A percentile compares a stretch with the other conserved stretches of the same genome.
Conservation (phyloP, 2,113 vertebrate genomes). For the Pachypanchax playfairii region DNA sequence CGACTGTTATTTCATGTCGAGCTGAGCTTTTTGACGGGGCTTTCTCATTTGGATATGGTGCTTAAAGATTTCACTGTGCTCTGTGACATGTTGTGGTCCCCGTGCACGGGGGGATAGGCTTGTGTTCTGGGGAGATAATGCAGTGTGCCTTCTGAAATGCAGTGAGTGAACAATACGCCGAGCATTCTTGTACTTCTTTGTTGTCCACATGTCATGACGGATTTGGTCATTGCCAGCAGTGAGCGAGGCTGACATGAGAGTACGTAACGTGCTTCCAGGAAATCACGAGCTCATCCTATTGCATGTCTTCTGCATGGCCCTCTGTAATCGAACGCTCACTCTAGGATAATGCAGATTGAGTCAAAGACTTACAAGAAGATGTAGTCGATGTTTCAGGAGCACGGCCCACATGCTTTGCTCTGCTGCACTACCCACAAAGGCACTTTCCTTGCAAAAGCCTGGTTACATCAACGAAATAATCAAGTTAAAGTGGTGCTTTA, state of each 20-base stretch:
- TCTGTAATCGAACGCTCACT: conserved; percentile 52
- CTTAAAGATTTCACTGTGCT: conserved; percentile 74
- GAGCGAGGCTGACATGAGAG: conserved; percentile 72
- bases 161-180: conserved; percentile 38
- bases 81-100: conserved; percentile 72
- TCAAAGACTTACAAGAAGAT: no score
- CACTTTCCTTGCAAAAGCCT: no score
- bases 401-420: no score
- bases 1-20: conserved; percentile 60
- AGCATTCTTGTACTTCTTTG: conserved; percentile 72
- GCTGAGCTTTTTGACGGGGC: conserved; percentile 56
- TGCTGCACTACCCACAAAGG: no score
- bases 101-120: conserved; percentile 53
- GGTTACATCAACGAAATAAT: no score
- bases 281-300: conserved; percentile 70
- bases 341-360: conserved; percentile 55
- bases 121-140: conserved; percentile 72
- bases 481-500: conserved; percentile 49
- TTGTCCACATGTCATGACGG: conserved; percentile 77
- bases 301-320: conserved; percentile 58
- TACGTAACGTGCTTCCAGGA: conserved; percentile 70
- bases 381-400: no score
- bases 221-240: conserved; percentile 72
- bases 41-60: conserved; percentile 64
- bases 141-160: conserved; percentile 43